Evolutionary conservation across 2,113 vertebrate species (phyloP).

Genomic region (Anser brachyrhynchus): DNA sequence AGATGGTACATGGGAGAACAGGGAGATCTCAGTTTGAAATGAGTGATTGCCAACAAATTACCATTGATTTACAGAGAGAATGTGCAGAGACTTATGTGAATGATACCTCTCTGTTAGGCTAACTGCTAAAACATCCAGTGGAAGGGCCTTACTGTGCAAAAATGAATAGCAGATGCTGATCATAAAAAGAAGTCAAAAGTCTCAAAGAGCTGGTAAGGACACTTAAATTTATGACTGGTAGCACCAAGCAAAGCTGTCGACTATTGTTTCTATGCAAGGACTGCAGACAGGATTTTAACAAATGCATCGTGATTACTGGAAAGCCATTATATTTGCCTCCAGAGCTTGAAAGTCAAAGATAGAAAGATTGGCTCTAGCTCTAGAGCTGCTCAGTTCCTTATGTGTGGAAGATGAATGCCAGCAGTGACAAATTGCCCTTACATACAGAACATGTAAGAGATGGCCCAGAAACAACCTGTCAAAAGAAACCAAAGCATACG

Average conservation of each 20-base stretch:
- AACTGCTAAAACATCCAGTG: not conserved
- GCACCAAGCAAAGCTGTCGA: not conserved
- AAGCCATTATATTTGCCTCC: not conserved
- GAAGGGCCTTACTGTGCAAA: not conserved
- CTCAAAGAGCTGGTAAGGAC: not conserved
- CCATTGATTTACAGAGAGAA: not conserved
- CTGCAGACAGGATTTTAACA: not conserved
- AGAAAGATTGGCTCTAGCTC: not conserved
- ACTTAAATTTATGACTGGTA: not conserved
- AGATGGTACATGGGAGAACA: not conserved
- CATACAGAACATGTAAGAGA: not conserved
- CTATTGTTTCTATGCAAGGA: not conserved
- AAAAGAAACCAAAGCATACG: not conserved
- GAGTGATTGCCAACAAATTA: not conserved
- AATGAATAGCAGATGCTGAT: not conserved
- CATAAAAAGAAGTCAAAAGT: not conserved
- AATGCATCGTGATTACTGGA: not conserved
- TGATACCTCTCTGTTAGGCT: not conserved
- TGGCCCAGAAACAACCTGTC: not conserved
- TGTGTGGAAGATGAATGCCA: accelerated
- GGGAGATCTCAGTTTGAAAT: not conserved
- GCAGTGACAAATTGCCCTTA: not conserved
- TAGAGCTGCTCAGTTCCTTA: not conserved
- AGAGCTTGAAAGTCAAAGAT: not conserved
- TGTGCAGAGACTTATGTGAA: not conserved